Conservation (phyloP, 2,888 invertebrate genomes). For the Plagodis pulveraria region DNA sequence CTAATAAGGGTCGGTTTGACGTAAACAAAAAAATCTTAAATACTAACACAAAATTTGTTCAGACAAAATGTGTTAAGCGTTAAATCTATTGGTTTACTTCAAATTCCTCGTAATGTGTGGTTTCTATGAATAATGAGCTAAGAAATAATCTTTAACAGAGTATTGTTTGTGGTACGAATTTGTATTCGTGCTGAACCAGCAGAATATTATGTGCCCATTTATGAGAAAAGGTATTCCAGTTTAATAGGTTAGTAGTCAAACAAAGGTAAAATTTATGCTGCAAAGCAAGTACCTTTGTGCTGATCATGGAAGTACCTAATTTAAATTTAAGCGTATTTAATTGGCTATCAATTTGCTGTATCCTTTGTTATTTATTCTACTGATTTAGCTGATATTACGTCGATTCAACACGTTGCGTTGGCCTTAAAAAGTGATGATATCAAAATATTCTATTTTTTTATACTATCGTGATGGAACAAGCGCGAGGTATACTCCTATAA, state of each 20-base stretch:
- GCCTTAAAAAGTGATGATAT: too few relatives aligned
- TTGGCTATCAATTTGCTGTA: constrained; percentile 3
- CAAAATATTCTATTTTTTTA: too few relatives aligned
- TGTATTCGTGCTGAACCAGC: neutral
- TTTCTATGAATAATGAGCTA: constrained; percentile 11
- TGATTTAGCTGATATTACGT: constrained; percentile 5
- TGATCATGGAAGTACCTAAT: neutral
- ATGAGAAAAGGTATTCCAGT: neutral
- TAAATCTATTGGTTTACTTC: constrained; percentile 15
- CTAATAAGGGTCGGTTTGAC: constrained; percentile 7
- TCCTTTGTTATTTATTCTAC: constrained; percentile 13
- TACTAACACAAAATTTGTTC: constrained; percentile 2
- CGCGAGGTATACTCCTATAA: too few relatives aligned
- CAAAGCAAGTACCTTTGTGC: neutral
- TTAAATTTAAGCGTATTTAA: constrained; percentile 3
- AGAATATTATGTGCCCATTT: constrained; percentile 1
- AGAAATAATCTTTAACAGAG: constrained; percentile 5
- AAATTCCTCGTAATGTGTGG: constrained; percentile 8
- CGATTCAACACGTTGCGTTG: too few relatives aligned
- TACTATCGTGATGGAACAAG: too few relatives aligned
- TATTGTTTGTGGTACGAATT: constrained; percentile 6
- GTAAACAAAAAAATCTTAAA: neutral
- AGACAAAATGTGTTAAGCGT: constrained; percentile 8
- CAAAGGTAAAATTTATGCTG: neutral
- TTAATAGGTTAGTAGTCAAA: constrained; percentile 1